Conservation (phyloP, 1,140 invertebrate species). For the Globodera rostochiensis region DNA sequence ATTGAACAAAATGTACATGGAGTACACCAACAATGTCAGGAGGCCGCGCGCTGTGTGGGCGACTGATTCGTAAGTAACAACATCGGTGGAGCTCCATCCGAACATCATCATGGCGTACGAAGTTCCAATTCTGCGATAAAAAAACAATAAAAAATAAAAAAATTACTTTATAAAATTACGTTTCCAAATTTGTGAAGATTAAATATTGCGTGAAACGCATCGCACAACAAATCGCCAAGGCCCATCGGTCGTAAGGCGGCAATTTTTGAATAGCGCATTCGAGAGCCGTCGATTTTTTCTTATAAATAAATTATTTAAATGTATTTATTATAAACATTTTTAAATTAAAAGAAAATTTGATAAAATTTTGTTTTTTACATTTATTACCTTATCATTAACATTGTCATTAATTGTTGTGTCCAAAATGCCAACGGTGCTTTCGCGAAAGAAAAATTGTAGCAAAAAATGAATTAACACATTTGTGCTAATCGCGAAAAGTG, state of each 20-base stretch:
- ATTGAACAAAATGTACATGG: conserved; percentile 38
- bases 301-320: background rate
- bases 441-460: conserved; percentile 17
- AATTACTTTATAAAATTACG: conserved; percentile 18
- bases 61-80: conserved; percentile 28
- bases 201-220: conserved; percentile 43
- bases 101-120: conserved; percentile 46
- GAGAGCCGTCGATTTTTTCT: background rate
- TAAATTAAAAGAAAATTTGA: background rate
- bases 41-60: conserved; percentile 27
- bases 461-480: conserved; percentile 31
- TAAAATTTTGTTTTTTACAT: too few relatives aligned
- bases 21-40: conserved; percentile 24
- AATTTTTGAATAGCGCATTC: conserved; percentile 12
- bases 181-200: conserved; percentile 42
- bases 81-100: conserved; percentile 19
- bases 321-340: background rate
- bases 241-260: conserved; percentile 34
- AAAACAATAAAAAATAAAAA: background rate
- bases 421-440: conserved; percentile 34
- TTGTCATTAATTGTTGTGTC: conserved; percentile 13
- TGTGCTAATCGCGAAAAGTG: conserved; percentile 30
- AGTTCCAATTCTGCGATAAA: conserved; percentile 20
- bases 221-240: conserved; percentile 20
- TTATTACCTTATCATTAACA: background rate